These are phyloP conservation scores for Sceloporus tristichus DNA, from an alignment of 2,113 vertebrate species.

Conservation along the genomic window DNA sequence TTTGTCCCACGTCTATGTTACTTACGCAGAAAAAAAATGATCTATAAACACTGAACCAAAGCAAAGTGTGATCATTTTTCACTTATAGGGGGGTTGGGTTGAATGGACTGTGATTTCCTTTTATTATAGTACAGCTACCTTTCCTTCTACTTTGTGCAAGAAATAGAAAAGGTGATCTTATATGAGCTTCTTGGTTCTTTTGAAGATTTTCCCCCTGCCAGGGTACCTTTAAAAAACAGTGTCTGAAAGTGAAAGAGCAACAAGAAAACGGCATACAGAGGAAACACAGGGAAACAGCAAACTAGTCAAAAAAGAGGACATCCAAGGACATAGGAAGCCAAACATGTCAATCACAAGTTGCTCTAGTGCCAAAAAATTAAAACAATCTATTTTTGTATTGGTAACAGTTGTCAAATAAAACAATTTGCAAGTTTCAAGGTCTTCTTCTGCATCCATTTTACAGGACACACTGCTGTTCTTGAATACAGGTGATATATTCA, in stretches of 20 bases:
- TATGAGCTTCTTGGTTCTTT: conserved; percentile 29
- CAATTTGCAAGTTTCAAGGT: conserved; percentile 37
- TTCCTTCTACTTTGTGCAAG: background rate
- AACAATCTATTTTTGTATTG: conserved; percentile 14
- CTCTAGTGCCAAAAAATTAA: conserved; percentile 29
- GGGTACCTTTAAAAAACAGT: conserved; percentile 49
- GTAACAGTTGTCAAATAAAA: conserved; percentile 38
- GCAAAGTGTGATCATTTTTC: background rate
- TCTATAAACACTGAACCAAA: background rate
- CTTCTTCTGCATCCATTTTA: conserved; percentile 56
- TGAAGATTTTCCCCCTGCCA: conserved; percentile 40
- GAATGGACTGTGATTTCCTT: background rate
- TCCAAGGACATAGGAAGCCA: background rate
- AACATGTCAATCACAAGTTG: conserved; percentile 9
- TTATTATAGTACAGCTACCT: background rate
- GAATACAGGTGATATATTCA: conserved; percentile 47
- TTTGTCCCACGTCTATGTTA: background rate
- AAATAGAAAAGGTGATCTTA: background rate
- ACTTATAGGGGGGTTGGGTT: background rate
- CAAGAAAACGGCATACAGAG: conserved; percentile 44
- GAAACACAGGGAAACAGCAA: conserved; percentile 16
- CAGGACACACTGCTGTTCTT: conserved; percentile 49
- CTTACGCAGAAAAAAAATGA: background rate
- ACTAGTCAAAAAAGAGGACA: conserved; percentile 10
- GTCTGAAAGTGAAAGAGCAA: conserved; percentile 40